Evolutionary conservation across 2,797 vertebrate species (phyloP), one percentile per base, ranked within the genome.

Genomic region (Crocodylus rhombifer): DNA sequence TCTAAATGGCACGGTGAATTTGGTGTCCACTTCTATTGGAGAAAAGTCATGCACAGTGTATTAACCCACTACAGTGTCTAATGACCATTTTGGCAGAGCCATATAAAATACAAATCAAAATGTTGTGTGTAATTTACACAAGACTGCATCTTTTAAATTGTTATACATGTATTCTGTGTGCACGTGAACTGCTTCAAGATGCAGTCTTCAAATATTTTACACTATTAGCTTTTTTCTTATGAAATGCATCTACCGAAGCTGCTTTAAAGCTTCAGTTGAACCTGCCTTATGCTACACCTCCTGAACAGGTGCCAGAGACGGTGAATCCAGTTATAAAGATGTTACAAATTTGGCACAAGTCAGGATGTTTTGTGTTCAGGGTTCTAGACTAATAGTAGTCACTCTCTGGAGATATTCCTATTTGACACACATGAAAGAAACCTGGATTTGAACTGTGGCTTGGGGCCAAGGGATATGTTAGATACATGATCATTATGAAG

Each of bases 271-370:
- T 2, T 86, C 76, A 60, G 91, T 36, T 93, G 94, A 96, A 88
- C 90, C 69, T 84, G 86, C 86, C 95, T 91, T 90, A 36, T 91
- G 93, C 85, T 86, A n/a, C 84, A 84, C 86, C 82, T 94, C 93
- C 91, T 74, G n/a, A 88, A 80, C 91, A 93, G 95, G 82, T 93
- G 91, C 88, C 89, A 82, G 76, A 71, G 84, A 51, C 14, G 84
- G 64, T 87, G 17, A 81, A 92, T 84, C 80, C 87, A 71, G 83
- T 81, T 74, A 30, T 4, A 80, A 84, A 65, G 82, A 51, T 33
- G 17, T 60, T 17, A 15, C 84, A 76, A 87, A 86, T 80, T 12
- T 69, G 79, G 20, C 57, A 4, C 36, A 88, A 77, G 30, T n/a
- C 4, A 65, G 77, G 23, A 3, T 57, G 73, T 58, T 86, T 10